Percentiles rank a stretch among this genome's conserved stretches.
Conservation (phyloP, 2,888 invertebrate genomes). For the Trissoscelio sp. region DNA sequence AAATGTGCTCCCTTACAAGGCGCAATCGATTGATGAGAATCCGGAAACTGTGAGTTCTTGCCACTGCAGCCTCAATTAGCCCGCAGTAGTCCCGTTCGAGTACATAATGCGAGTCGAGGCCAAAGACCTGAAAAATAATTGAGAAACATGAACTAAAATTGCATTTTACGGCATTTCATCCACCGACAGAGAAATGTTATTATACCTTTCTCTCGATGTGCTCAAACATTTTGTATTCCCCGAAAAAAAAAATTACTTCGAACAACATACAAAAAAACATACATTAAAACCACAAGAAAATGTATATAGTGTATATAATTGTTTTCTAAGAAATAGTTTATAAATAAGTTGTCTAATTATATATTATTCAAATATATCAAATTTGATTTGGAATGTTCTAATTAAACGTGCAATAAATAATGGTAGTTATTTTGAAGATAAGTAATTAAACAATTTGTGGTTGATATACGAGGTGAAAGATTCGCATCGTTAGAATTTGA, state of each 20-base stretch:
- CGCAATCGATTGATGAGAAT: constrained; percentile 55
- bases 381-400: too few relatives aligned
- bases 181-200: constrained; percentile 23
- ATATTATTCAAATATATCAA: too few relatives aligned
- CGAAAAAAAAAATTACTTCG: background rate
- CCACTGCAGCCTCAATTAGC: constrained; percentile 54
- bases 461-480: background rate
- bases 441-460: background rate
- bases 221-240: background rate
- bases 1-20: constrained; percentile 36
- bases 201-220: constrained; percentile 9
- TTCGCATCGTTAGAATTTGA: background rate
- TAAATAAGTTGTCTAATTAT: too few relatives aligned
- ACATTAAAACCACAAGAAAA: too few relatives aligned
- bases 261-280: too few relatives aligned
- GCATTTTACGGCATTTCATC: constrained; percentile 43
- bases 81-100: constrained; percentile 54
- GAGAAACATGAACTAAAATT: constrained; percentile 57
- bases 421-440: too few relatives aligned
- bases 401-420: too few relatives aligned
- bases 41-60: constrained; percentile 59
- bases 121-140: constrained; percentile 62
- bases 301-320: too few relatives aligned
- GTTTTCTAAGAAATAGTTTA: too few relatives aligned
- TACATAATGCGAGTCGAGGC: constrained; percentile 48